Base-by-base conservation (phyloP, 2,888 invertebrate genomes). In the Dioctria rufipes region DNA sequence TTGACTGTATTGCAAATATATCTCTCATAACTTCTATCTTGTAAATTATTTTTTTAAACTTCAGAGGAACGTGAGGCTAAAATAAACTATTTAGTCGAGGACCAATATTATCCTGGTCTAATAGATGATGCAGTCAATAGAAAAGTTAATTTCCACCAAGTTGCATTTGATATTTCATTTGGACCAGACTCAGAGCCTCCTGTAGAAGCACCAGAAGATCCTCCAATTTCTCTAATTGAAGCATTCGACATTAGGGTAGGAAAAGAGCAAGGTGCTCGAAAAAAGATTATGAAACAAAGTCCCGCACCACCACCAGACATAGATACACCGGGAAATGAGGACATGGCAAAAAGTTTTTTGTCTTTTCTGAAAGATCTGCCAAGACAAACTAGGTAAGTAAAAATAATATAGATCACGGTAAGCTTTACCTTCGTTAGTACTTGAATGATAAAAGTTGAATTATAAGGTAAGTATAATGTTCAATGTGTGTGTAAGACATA, bases 71-170 rank as follows among this genome's bases (percentile, higher is more conserved):
- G 6, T 54, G 11, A 54, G 11, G n/a, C 8, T 11, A 54, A 54
- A 54, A 11, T 54, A 4, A 4, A 6, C 6, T 54, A 54, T 11
- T 54, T 82, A 0, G 42, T 82, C 37, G 51, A 81, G 13, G 83
- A 83, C 37, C 49, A 40, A n/a, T 83, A 83, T 65, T 83, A 63
- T 61, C 83, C 83, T 3, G 83, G 81, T 2, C 46, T 81, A 13
- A 65, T 83, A 71, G 83, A 83, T 51, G 83, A 83, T 73, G 79
- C 81, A 5, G 43, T 83, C 3, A 79, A 83, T 78, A 65, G 65
- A 78, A 80, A 78, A 65, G 3, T 81, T 42, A 73, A 83, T 78
- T 83, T 81, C 71, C 69, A 81, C 67, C 60, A 81, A 80, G 9
- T 80, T 13, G 69, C 54, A 1, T 83, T 81, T 42, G 71, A 80